These are phyloP conservation scores for Chaetorhynchus papuensis DNA, from an alignment of 2,113 vertebrate genomes.

Conservation along the genomic window DNA sequence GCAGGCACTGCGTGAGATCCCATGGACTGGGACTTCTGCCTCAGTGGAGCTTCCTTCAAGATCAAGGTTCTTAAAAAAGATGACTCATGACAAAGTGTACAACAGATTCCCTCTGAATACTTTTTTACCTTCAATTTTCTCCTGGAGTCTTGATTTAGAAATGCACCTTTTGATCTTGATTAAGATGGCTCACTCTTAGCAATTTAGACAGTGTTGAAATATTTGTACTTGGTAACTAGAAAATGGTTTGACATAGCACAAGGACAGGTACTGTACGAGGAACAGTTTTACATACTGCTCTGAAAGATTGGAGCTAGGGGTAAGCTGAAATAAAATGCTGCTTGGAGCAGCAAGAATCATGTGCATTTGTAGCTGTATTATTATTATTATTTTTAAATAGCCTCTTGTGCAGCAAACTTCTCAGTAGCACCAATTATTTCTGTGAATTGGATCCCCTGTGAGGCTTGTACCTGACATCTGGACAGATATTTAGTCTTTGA, in stretches of 20 bases:
- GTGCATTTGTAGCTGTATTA: constrained; percentile 32
- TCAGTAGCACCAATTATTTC: background rate
- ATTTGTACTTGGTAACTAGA: background rate
- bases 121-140: background rate
- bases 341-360: background rate
- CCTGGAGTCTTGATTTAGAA: background rate
- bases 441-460: background rate
- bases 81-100: background rate
- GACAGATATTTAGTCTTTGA: background rate
- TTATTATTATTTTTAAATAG: constrained; percentile 20
- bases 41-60: background rate
- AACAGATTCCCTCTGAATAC: background rate
- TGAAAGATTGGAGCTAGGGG: background rate
- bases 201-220: constrained; percentile 22
- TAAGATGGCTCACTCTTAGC: background rate
- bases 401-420: background rate
- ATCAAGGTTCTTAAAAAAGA: background rate
- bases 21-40: background rate
- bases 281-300: background rate
- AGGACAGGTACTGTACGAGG: background rate
- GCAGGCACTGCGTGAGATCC: fast-evolving
- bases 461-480: background rate
- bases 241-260: background rate
- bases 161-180: background rate
- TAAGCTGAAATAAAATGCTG: background rate